phyloP scores from a whole-genome alignment of 1,140 invertebrate species.

The Metaphire vulgaris region DNA sequence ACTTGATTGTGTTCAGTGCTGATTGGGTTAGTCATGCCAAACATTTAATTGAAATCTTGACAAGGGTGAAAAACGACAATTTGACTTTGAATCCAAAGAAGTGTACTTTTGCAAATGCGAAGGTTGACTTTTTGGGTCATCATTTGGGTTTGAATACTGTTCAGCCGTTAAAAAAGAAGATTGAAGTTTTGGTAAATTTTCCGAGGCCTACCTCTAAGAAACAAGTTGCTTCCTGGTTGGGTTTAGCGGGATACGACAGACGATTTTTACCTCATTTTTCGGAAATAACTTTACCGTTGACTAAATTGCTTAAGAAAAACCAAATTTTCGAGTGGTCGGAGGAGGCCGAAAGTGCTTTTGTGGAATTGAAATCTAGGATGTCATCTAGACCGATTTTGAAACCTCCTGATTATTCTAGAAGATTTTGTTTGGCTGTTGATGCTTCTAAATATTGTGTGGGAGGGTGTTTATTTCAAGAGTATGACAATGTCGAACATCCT shows the following conservation, averaged over 20 bases:
- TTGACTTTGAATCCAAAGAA: not conserved
- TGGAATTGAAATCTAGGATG: not conserved
- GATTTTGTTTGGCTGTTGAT: not conserved
- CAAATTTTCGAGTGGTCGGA: not conserved
- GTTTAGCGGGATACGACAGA: not conserved
- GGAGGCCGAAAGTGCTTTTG: not conserved
- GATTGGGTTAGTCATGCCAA: not conserved
- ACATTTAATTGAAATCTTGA: not conserved
- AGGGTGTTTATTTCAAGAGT: not conserved
- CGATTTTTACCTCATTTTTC: not conserved
- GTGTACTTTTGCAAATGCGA: not conserved
- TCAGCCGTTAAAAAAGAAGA: not conserved
- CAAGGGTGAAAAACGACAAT: not conserved
- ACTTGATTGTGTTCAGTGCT: not conserved
- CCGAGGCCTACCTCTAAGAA: not conserved
- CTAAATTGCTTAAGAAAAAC: not conserved
- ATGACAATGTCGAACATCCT: not conserved
- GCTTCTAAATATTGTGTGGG: not conserved
- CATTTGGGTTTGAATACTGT: not conserved
- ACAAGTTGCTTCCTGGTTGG: not conserved
- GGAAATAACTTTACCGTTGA: not conserved
- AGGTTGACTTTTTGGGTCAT: not conserved
- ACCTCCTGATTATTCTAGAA: not conserved
- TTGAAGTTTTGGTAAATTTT: not conserved
- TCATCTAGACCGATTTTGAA: not conserved